phyloP scores from a whole-genome alignment of 2,888 invertebrate genomes.

The Drosophila mimica region DNA sequence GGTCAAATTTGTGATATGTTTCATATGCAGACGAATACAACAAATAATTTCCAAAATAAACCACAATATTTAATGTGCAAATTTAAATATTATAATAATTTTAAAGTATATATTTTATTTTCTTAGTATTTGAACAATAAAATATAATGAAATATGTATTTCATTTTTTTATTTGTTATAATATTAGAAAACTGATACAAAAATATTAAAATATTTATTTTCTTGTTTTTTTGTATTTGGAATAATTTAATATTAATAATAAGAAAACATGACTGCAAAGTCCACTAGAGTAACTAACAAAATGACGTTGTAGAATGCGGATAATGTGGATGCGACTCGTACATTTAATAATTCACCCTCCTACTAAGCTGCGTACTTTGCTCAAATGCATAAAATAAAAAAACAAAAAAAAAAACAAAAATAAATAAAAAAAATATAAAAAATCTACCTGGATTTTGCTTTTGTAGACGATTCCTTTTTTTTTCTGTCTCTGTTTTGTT shows the following conservation, averaged over 20 bases:
- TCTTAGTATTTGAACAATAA: no score
- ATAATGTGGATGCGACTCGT: not conserved
- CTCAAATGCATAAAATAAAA: not conserved
- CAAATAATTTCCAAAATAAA: not conserved
- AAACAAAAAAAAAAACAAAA: not conserved
- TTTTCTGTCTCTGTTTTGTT: not conserved
- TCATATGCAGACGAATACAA: not conserved
- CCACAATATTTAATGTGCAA: not conserved
- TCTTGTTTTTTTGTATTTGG: not conserved
- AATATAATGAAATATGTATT: no score
- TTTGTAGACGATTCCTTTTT: not conserved
- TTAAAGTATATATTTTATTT: not conserved
- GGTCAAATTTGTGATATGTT: no score
- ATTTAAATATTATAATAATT: not conserved
- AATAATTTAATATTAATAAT: not conserved
- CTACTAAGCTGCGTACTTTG: not conserved
- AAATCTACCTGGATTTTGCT: not conserved
- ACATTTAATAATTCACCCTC: not conserved
- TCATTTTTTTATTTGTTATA: not conserved
- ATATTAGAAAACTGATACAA: not conserved
- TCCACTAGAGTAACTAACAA: not conserved
- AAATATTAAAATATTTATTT: not conserved
- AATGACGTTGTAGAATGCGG: not conserved
- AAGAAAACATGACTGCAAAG: not conserved
- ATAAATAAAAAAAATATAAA: not conserved